phyloP scores from a whole-genome alignment of 2,888 invertebrate genomes.

The Lasioglossum zephyrum region DNA sequence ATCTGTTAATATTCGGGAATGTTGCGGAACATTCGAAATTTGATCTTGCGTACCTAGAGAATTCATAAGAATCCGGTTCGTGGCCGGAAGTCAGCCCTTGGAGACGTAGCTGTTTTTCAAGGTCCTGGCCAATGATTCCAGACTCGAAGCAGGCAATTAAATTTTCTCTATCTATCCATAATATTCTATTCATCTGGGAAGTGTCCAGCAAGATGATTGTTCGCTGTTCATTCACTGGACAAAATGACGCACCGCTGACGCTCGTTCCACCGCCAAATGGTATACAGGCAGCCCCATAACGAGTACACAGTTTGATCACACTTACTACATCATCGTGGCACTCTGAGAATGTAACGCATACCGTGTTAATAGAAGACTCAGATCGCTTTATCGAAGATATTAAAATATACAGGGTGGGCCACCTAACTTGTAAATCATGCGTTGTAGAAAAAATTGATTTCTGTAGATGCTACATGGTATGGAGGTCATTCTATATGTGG shows the following conservation, averaged over 20 bases:
- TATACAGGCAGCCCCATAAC: slow-evolving; percentile 92
- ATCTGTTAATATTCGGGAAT: not conserved
- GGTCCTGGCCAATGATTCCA: slow-evolving; percentile 97
- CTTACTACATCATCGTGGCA: slow-evolving; percentile 93
- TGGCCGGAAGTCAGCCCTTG: slow-evolving; percentile 96
- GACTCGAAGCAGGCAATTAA: slow-evolving; percentile 93
- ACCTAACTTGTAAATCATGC: not conserved
- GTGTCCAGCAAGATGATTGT: slow-evolving; percentile 97
- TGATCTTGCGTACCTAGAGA: slow-evolving; percentile 87
- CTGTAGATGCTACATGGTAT: too few relatives aligned
- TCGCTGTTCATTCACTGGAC: slow-evolving; percentile 91
- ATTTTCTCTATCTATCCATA: slow-evolving; percentile 96
- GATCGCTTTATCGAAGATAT: not conserved
- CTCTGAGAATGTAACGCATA: slow-evolving; percentile 76
- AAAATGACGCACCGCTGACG: slow-evolving; percentile 94
- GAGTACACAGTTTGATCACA: slow-evolving; percentile 91
- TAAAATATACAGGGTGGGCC: not conserved
- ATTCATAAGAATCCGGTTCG: slow-evolving; percentile 99
- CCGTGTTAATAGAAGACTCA: slow-evolving; percentile 28
- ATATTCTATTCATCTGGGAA: slow-evolving; percentile 96
- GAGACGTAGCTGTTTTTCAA: slow-evolving; percentile 92
- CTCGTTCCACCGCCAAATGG: slow-evolving; percentile 98
- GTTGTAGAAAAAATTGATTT: not conserved
- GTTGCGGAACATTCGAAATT: not conserved
- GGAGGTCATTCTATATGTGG: too few relatives aligned